These are phyloP conservation scores for Sitobion miscanthi DNA, from an alignment of 1,140 invertebrate genomes.

Conservation along the genomic window DNA sequence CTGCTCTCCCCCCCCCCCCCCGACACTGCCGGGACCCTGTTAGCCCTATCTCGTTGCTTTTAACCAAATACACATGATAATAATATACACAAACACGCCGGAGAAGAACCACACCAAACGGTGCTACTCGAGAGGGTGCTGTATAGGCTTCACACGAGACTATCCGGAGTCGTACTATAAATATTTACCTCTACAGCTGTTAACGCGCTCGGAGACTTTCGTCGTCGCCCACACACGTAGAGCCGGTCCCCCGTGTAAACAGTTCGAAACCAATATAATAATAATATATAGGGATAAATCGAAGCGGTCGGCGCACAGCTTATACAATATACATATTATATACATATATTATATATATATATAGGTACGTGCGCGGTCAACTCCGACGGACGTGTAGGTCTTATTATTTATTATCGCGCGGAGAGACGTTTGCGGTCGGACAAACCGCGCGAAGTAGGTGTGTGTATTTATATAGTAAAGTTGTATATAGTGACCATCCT, in stretches of 20 bases:
- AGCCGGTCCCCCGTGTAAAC: background rate
- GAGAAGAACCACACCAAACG: background rate
- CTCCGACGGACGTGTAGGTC: background rate
- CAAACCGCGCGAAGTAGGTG: background rate
- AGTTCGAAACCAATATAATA: constrained; percentile 9
- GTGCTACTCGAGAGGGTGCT: background rate
- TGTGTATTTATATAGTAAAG: too few species aligned
- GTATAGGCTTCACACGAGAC: background rate
- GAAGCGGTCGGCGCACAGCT: background rate
- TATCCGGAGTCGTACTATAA: background rate
- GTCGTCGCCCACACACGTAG: constrained; percentile 28
- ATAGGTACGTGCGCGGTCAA: background rate
- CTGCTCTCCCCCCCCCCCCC: background rate
- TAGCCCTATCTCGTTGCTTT: background rate
- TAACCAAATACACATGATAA: background rate
- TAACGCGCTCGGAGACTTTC: constrained; percentile 33
- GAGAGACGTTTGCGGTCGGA: background rate
- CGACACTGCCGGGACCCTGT: too few species aligned
- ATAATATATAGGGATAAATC: background rate
- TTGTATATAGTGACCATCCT: too few species aligned
- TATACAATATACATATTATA: background rate
- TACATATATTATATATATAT: background rate
- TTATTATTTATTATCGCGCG: background rate
- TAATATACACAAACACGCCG: background rate
- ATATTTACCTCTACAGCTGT: background rate